These are phyloP conservation scores for Paramisgurnus dabryanus DNA, from an alignment of 2,113 vertebrate genomes.

Conservation along the genomic window DNA sequence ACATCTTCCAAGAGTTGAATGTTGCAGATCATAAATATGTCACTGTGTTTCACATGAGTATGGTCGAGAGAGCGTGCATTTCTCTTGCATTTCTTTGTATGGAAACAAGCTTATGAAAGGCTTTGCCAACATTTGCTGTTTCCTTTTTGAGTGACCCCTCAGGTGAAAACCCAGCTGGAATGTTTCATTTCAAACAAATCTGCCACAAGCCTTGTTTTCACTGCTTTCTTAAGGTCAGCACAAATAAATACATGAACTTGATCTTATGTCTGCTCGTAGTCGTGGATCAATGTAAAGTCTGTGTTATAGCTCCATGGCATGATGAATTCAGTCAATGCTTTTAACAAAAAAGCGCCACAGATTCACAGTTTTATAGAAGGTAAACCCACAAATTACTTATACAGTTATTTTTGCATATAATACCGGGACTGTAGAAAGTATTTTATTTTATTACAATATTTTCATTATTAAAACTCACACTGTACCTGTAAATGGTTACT, in stretches of 20 bases:
- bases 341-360: background rate
- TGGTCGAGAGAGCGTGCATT: background rate
- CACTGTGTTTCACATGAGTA: conserved; percentile 12
- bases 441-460: background rate
- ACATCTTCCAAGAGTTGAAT: conserved; percentile 29
- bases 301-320: background rate
- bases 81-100: conserved; percentile 20
- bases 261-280: background rate
- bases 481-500: background rate
- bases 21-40: conserved; percentile 20
- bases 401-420: no score
- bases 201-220: background rate
- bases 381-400: no score
- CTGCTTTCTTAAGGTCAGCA: background rate
- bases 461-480: background rate
- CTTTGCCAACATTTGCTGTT: conserved; percentile 28
- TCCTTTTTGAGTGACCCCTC: conserved; percentile 25
- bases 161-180: conserved; percentile 31
- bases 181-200: conserved; percentile 48
- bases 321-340: background rate
- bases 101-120: conserved; percentile 7
- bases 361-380: no score
- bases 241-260: background rate
- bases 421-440: background rate
- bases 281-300: background rate